phyloP scores from a whole-genome alignment of 2,113 vertebrate species.

The Panthera tigris region DNA sequence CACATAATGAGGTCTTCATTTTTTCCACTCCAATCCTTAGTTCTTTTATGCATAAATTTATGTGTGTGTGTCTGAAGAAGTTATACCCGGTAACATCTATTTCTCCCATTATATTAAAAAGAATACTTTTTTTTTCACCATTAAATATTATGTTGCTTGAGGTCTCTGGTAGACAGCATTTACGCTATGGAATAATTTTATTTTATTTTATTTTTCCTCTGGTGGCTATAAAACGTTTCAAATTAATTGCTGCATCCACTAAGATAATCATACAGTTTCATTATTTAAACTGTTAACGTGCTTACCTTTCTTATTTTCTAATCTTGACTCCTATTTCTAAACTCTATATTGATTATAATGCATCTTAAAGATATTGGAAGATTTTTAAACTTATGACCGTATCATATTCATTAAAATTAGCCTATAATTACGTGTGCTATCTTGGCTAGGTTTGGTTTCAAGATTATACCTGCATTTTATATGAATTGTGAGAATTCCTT shows the following conservation, averaged over 20 bases:
- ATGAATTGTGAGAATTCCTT: background rate
- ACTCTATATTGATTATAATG: background rate
- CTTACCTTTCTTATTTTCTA: background rate
- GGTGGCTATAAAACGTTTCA: background rate
- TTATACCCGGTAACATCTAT: background rate
- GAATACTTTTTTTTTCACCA: background rate
- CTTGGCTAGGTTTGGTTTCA: background rate
- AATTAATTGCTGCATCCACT: background rate
- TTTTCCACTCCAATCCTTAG: background rate
- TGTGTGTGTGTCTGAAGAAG: background rate
- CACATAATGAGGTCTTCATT: background rate
- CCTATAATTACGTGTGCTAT: background rate
- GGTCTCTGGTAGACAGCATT: background rate
- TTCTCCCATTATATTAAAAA: background rate
- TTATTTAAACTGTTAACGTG: background rate
- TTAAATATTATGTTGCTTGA: background rate
- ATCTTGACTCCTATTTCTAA: background rate
- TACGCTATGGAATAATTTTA: background rate
- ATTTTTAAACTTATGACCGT: background rate
- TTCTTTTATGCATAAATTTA: background rate
- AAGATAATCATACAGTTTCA: background rate
- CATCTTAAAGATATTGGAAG: background rate
- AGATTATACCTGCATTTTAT: background rate
- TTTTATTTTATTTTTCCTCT: background rate
- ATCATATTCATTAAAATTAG: background rate